phyloP scores from a whole-genome alignment of 2,888 invertebrate genomes.

The Apocheima hispidaria region DNA sequence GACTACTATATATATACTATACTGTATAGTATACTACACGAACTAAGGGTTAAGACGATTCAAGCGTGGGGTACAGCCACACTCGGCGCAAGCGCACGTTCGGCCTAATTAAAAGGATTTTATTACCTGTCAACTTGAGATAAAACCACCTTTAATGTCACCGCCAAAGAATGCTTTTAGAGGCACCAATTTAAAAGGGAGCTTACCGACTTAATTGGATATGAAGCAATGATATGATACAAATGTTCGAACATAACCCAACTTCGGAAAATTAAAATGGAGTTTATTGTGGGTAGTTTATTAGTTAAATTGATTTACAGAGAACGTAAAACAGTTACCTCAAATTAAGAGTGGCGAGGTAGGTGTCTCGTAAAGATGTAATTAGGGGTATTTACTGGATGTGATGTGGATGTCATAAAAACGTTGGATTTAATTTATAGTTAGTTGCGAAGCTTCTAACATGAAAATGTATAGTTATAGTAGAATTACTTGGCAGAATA shows the following conservation, averaged over 20 bases:
- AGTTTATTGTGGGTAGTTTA: constrained; percentile 28
- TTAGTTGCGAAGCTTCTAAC: constrained; percentile 3
- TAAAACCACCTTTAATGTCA: constrained; percentile 72
- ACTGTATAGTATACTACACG: neutral
- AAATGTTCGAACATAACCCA: constrained; percentile 28
- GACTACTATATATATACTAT: too few relatives aligned
- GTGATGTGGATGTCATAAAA: constrained; percentile 19
- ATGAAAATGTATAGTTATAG: neutral
- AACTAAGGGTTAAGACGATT: constrained; percentile 40
- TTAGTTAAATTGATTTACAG: constrained; percentile 38
- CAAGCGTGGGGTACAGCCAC: constrained; percentile 62
- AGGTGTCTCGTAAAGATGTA: constrained; percentile 39
- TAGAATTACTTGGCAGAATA: constrained; percentile 6
- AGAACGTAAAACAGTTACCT: constrained; percentile 35
- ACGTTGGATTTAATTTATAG: constrained; percentile 25
- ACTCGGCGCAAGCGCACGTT: constrained; percentile 48
- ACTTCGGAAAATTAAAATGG: constrained; percentile 30
- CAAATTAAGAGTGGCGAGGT: constrained; percentile 40
- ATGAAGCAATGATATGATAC: constrained; percentile 32
- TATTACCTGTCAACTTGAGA: constrained; percentile 83
- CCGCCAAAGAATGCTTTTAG: constrained; percentile 52
- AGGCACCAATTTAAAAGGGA: constrained; percentile 18
- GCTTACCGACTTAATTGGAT: constrained; percentile 38
- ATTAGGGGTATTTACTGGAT: constrained; percentile 40
- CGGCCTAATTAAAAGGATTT: constrained; percentile 84